These are phyloP conservation scores for Pterois miles DNA, from an alignment of 2,797 vertebrate genomes.

Conservation along the genomic window DNA sequence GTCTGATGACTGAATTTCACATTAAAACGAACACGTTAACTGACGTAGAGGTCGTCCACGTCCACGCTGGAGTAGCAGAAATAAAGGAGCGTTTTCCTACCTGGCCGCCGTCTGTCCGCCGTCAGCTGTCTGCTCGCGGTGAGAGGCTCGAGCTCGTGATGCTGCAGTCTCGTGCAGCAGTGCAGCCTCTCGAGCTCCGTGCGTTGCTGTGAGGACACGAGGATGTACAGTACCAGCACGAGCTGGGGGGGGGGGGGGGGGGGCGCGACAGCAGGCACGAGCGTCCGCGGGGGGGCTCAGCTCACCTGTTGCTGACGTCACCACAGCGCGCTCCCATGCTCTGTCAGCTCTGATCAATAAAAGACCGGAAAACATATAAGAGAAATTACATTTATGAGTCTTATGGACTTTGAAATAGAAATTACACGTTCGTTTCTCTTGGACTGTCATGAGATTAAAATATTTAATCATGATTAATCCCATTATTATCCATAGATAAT, in stretches of 20 bases:
- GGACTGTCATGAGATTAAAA: too few relatives aligned
- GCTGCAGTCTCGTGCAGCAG: slow-evolving; percentile 53
- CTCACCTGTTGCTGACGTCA: slow-evolving; percentile 65
- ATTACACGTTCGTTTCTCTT: too few relatives aligned
- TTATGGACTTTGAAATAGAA: too few relatives aligned
- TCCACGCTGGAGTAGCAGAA: background rate
- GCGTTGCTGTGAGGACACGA: slow-evolving; percentile 16
- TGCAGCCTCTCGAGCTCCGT: slow-evolving; percentile 27
- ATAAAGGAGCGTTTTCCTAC: background rate
- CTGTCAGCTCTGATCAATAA: background rate
- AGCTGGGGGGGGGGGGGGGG: background rate
- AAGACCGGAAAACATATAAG: too few relatives aligned
- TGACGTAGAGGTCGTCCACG: background rate
- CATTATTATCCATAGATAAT: too few relatives aligned
- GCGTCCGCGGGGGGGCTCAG: slow-evolving; percentile 9
- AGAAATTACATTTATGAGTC: too few relatives aligned
- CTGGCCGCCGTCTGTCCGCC: background rate
- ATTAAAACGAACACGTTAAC: too few relatives aligned
- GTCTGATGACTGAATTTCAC: too few relatives aligned
- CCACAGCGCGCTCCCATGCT: background rate
- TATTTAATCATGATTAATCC: too few relatives aligned
- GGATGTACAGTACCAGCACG: slow-evolving; percentile 20
- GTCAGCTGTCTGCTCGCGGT: background rate
- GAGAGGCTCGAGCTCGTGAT: slow-evolving; percentile 29
- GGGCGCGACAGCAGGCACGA: slow-evolving; percentile 30